Evolutionary conservation across 2,888 invertebrate species (phyloP).

Genomic region (Sericinus montela): DNA sequence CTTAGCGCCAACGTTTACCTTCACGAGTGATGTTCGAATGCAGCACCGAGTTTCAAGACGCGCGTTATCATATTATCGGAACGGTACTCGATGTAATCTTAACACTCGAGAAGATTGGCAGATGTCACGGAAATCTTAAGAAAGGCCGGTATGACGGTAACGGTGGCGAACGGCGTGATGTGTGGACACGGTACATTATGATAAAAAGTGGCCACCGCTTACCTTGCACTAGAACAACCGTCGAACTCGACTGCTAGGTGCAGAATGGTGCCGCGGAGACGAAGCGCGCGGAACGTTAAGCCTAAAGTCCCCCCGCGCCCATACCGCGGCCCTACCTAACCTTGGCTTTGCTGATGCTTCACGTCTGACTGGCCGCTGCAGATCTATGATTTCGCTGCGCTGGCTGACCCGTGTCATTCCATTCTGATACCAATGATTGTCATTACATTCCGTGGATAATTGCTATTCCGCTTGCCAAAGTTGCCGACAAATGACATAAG

Average conservation of each 20-base stretch:
- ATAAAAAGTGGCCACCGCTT: constrained; percentile 65
- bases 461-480: background rate
- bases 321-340: constrained; percentile 65
- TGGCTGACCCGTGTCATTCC: constrained; percentile 27
- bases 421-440: constrained; percentile 8
- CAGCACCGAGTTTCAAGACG: constrained; percentile 40
- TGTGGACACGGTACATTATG: constrained; percentile 40
- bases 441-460: constrained; percentile 10
- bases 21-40: constrained; percentile 57
- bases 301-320: constrained; percentile 65
- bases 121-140: constrained; percentile 53
- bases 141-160: constrained; percentile 37
- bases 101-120: constrained; percentile 59
- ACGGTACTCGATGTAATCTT: constrained; percentile 63
- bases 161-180: constrained; percentile 30
- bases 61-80: constrained; percentile 47
- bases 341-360: constrained; percentile 71
- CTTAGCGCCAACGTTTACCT: constrained; percentile 53
- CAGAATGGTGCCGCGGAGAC: constrained; percentile 73
- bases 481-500: too few species aligned
- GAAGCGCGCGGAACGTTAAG: constrained; percentile 74
- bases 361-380: constrained; percentile 39
- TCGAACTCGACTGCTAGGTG: constrained; percentile 79
- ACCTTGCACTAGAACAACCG: constrained; percentile 78
- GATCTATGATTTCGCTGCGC: constrained; percentile 34